Base-by-base conservation (phyloP, 2,888 invertebrate genomes). In the Hyposoter dolosus region DNA sequence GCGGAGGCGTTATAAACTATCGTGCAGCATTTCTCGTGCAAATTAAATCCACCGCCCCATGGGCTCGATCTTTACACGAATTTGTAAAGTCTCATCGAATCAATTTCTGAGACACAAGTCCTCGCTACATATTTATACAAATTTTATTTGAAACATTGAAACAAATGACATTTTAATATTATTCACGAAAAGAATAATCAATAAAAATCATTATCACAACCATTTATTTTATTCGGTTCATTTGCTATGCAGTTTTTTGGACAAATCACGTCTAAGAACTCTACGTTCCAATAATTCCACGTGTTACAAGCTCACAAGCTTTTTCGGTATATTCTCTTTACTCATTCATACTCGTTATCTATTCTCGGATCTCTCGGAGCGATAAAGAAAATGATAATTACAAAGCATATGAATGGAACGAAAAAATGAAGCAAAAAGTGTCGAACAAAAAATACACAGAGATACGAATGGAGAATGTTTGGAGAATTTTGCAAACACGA, bases 221-320 rank as follows among this genome's bases (percentile, higher is more conserved):
- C 28, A 28, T 28, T 28, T 3, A 3, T 28, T 28, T 28, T 3
- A n/a, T 0, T n/a, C 4, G 1, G 4, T 19, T 66, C 4, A 43
- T 35, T 17, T 43, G 10, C 17, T 10, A 43, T 66, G 19, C 43
- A 15, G n/a, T 50, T 47, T 9, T 72, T 50, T 40, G 7, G 17
- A 32, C 6, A 19, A 53, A 15, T 15, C 40, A 28, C 45, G 23
- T 75, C 50, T 43, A 71, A 68, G 56, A 77, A 74, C 47, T 79
- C 56, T 12, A n/a, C 7, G 63, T n/a, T 76, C 47, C 71, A 60
- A 80, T 85, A 80, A 85, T 85, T 71, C 71, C 74, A 71, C 85
- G 23, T 68, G 68, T 83, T 77, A 83, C 81, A 81, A 69, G 74
- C 77, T 86, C 60, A 78, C 83, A 81, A 83, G 43, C 74, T 74